A percentile compares a stretch with the other conserved stretches of the same genome.
Conservation (phyloP, 1,140 invertebrate genomes). For the Cyphomyrmex costatus region DNA sequence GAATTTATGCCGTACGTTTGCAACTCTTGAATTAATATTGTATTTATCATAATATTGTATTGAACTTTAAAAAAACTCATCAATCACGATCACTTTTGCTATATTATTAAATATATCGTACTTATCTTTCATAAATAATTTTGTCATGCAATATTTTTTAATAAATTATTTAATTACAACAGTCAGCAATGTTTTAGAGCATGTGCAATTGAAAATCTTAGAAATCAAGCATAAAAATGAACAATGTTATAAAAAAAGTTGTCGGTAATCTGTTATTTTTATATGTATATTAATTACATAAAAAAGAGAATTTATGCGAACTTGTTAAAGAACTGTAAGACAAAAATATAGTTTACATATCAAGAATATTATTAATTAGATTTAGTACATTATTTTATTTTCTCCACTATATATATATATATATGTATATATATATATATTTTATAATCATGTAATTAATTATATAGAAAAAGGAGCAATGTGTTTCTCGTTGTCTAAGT, state of each 20-base stretch:
- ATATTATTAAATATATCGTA: not conserved
- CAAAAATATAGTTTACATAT: conserved; percentile 3
- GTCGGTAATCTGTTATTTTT: not conserved
- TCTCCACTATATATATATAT: not conserved
- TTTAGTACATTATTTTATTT: not conserved
- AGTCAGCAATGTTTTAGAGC: not conserved
- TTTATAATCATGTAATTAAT: conserved; percentile 1
- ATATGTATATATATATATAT: not conserved
- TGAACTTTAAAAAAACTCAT: conserved; percentile 5
- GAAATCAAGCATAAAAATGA: not conserved
- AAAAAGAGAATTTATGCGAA: conserved; percentile 13
- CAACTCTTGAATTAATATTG: conserved; percentile 11
- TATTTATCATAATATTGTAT: conserved; percentile 9
- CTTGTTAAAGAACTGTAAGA: not conserved
- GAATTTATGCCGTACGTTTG: not conserved
- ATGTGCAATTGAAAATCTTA: conserved; percentile 3
- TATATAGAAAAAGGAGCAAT: not conserved
- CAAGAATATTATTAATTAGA: conserved; percentile 17
- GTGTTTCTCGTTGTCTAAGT: conserved; percentile 10
- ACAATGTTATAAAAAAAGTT: conserved; percentile 7
- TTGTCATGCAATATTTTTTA: not conserved
- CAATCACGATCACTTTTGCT: not conserved
- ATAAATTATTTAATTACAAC: not conserved
- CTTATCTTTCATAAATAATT: not conserved
- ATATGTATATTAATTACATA: conserved; percentile 20